Base-by-base conservation (phyloP, 2,797 vertebrate species). In the Hozukius guyotensis region DNA sequence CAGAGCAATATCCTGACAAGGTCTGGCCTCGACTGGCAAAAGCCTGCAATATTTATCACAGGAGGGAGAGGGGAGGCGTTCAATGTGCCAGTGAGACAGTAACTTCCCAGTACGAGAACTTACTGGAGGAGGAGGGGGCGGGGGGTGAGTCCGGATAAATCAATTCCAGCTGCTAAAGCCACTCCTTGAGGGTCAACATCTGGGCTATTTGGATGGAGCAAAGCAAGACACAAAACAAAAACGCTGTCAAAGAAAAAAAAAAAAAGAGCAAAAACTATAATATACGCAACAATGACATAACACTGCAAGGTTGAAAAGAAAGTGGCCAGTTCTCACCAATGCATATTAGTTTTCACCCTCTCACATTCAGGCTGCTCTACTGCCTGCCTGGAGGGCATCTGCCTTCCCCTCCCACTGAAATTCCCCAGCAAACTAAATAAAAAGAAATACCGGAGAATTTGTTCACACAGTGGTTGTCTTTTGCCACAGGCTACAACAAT, bases 41-140 rank as follows among this genome's bases (percentile, higher is more conserved):
- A 87, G 88, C 78, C 89, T 93, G 89, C 84, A 90, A 92, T 94
- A 93, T 95, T 94, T 95, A 94, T 94, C 83, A 93, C 78, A 85
- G 81, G 83, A 81, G 80, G 81, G 87, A 79, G 74, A 78, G 65
- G 75, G 20, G 83, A 90, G 92, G 80, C 59, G 22, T 80, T 89
- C 73, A 31, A 66, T 87, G 63, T 42, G 84, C 83, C 85, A 88
- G 78, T 6, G 49, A 85, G 82, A 86, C 69, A 79, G 84, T 67
- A 85, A 86, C 76, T 75, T 82, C 61, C 73, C 65, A 88, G 86
- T 66, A 72, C 80, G 56, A 86, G 85, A 86, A 83, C 62, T 32
- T 29, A 68, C 68, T 85, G 81, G 66, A 77, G 69, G 86, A 78
- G 77, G 78, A 75, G 75, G 78, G 81, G 22, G 84, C 63, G 75